A percentile compares a stretch with the other conserved stretches of the same genome.
Evolutionary conservation across 2,797 vertebrate genomes (phyloP).

Genomic region (Argyrosomus regius): DNA sequence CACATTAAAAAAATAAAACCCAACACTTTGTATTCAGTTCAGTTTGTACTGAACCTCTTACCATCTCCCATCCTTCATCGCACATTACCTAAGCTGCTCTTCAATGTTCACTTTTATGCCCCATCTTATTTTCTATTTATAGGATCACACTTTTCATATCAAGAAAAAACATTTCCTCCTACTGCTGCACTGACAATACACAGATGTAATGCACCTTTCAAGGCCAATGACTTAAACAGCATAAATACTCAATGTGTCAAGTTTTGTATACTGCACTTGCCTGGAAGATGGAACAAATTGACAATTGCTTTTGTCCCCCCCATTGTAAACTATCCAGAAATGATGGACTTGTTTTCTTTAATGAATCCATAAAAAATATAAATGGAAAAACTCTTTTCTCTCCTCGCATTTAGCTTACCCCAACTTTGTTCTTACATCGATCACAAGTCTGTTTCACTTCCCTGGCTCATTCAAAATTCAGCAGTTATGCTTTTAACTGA

Average conservation of each 20-base stretch:
- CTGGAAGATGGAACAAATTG: not conserved
- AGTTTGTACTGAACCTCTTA: constrained; percentile 20
- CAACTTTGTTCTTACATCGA: constrained; percentile 44
- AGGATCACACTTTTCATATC: constrained; percentile 20
- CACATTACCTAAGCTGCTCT: constrained; percentile 20
- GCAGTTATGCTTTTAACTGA: constrained; percentile 54
- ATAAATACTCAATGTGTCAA: not conserved
- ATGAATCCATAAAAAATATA: constrained; percentile 23
- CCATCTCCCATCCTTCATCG: constrained; percentile 1
- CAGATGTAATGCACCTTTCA: not conserved
- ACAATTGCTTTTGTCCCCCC: not conserved
- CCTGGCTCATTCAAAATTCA: constrained; percentile 62
- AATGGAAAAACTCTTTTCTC: constrained; percentile 26
- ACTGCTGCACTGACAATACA: not conserved
- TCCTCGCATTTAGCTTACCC: not conserved
- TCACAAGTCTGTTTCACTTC: constrained; percentile 47
- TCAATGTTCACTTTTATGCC: constrained; percentile 28
- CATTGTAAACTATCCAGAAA: constrained; percentile 4
- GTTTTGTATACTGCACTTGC: not conserved
- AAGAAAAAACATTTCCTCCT: constrained; percentile 32
- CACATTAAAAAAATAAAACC: not conserved
- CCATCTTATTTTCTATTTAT: constrained; percentile 33
- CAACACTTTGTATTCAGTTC: not conserved
- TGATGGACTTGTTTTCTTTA: constrained; percentile 9
- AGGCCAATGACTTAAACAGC: not conserved